Conservation (phyloP, 2,113 vertebrate species). For the Copsychus sechellarum region DNA sequence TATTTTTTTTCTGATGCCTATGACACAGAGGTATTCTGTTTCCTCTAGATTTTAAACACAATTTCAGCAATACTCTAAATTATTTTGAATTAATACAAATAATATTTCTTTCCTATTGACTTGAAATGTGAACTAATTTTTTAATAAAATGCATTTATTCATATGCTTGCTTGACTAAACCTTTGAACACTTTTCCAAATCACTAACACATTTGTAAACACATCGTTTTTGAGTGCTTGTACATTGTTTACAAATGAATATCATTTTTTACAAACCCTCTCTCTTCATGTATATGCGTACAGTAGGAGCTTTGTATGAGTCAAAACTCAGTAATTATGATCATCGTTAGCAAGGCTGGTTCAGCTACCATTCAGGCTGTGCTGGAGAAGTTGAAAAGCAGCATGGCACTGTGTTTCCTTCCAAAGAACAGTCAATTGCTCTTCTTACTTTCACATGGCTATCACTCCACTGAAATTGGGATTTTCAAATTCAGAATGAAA, state of each 20-base stretch:
- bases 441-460: neutral
- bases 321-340: neutral
- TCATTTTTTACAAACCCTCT: neutral
- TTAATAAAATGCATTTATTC: neutral
- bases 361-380: neutral
- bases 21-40: neutral
- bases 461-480: neutral
- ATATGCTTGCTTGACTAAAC: neutral
- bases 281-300: neutral
- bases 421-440: neutral
- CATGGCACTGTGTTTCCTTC: neutral
- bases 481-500: neutral
- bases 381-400: neutral
- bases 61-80: neutral
- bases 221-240: neutral
- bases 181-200: neutral
- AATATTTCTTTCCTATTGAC: neutral
- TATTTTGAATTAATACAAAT: neutral
- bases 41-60: neutral
- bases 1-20: neutral
- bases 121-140: neutral
- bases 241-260: neutral
- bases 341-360: neutral
- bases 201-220: neutral
- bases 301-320: neutral